A percentile compares a stretch with the other conserved stretches of the same genome.
Conservation (phyloP, 2,888 invertebrate genomes). For the Bursaphelenchus okinawaensis region DNA sequence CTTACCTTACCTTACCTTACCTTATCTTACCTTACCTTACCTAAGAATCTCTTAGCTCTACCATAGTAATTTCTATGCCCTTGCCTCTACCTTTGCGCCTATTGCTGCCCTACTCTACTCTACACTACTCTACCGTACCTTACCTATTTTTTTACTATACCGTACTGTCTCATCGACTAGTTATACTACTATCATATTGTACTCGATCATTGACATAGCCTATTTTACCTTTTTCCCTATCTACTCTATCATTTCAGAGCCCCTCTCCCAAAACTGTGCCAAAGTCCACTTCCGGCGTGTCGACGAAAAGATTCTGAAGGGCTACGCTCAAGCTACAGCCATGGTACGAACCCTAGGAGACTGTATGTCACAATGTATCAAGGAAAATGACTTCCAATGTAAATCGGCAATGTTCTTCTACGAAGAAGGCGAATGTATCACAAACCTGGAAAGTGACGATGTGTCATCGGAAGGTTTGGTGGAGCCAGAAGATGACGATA, state of each 20-base stretch:
- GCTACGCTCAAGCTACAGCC: conserved; percentile 40
- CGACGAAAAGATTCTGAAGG: conserved; percentile 52
- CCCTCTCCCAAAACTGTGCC: conserved; percentile 36
- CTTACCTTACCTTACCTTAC: no score
- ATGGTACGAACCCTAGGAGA: conserved; percentile 43
- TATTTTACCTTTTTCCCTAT: neutral
- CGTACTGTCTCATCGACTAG: no score
- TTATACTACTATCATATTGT: no score
- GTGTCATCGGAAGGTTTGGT: conserved; percentile 25
- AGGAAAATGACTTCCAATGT: conserved; percentile 44
- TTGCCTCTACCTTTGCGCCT: no score
- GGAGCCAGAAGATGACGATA: conserved; percentile 37
- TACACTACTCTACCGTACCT: no score
- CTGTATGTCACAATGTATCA: conserved; percentile 49
- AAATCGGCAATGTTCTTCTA: conserved; percentile 58
- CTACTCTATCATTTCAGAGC: conserved; percentile 30
- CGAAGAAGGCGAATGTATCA: conserved; percentile 57
- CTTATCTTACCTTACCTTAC: no score
- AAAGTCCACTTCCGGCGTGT: conserved; percentile 47
- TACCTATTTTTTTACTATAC: no score
- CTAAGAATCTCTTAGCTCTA: no score
- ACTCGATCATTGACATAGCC: neutral
- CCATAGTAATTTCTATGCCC: no score
- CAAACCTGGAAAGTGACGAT: conserved; percentile 49
- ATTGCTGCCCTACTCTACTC: no score